phyloP scores from a whole-genome alignment of 1,140 invertebrate species.

The Camponotus vicinus region DNA sequence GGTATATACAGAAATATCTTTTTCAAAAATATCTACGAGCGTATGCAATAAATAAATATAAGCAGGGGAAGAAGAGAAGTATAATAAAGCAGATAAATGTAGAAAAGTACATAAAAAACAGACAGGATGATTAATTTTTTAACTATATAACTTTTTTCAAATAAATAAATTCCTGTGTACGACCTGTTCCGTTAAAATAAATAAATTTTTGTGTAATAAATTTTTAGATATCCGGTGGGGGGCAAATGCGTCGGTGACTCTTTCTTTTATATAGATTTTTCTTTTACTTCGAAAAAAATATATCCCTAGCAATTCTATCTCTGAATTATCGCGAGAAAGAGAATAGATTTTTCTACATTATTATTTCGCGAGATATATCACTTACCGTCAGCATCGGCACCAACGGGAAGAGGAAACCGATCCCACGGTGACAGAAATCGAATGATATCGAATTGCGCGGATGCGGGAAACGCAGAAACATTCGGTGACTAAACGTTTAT shows the following conservation, averaged over 20 bases:
- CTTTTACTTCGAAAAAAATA: background rate
- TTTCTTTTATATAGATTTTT: background rate
- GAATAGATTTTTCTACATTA: background rate
- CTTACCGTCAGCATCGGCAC: background rate
- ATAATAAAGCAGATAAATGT: background rate
- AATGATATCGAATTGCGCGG: slow-evolving; percentile 70
- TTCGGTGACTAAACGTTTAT: slow-evolving; percentile 83
- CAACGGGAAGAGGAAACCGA: background rate
- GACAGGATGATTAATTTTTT: background rate
- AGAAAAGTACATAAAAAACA: background rate
- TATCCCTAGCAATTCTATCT: background rate
- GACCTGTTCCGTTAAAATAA: background rate
- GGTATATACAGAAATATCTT: background rate
- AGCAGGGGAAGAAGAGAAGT: background rate
- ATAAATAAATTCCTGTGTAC: background rate
- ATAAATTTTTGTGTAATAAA: background rate
- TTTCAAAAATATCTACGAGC: background rate
- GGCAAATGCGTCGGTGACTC: background rate
- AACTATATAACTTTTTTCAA: background rate
- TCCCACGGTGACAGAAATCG: slow-evolving; percentile 43
- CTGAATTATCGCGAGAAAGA: background rate
- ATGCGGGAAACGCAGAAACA: slow-evolving; percentile 73
- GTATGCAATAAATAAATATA: no score
- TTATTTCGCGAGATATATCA: background rate
- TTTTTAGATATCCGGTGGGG: background rate